Conservation (phyloP, 2,797 vertebrate species). For the Harpagifer antarcticus region DNA sequence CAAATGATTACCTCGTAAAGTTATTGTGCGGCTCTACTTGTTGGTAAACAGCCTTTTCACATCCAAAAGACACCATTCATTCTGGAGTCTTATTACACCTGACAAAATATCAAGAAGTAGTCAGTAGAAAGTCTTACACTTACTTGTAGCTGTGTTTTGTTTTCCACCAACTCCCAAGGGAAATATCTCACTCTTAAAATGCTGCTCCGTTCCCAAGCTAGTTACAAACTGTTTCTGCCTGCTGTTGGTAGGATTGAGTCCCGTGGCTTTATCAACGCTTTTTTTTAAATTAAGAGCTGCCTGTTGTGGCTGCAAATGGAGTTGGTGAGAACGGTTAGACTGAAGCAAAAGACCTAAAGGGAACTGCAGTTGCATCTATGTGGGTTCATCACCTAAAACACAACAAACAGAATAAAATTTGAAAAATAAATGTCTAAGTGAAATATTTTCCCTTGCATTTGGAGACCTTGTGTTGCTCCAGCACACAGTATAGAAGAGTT, state of each 20-base stretch:
- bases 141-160: neutral
- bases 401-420: neutral
- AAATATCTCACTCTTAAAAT: neutral
- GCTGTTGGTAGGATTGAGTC: neutral
- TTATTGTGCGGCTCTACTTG: neutral
- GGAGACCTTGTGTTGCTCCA: constrained; percentile 22
- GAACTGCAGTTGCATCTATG: neutral
- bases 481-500: constrained; percentile 35
- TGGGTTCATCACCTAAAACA: neutral
- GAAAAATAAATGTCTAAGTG: neutral
- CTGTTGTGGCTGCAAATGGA: neutral
- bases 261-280: neutral
- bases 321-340: neutral
- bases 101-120: neutral
- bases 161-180: neutral
- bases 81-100: neutral
- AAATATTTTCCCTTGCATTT: constrained; percentile 7
- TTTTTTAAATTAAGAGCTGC: neutral
- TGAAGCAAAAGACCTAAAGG: neutral
- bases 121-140: neutral
- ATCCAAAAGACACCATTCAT: neutral
- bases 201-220: neutral
- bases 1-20: neutral
- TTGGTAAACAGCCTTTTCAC: neutral
- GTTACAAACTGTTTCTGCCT: neutral